These are phyloP conservation scores for Stenichneumon culpator DNA, from an alignment of 2,888 invertebrate genomes.

Conservation along the genomic window DNA sequence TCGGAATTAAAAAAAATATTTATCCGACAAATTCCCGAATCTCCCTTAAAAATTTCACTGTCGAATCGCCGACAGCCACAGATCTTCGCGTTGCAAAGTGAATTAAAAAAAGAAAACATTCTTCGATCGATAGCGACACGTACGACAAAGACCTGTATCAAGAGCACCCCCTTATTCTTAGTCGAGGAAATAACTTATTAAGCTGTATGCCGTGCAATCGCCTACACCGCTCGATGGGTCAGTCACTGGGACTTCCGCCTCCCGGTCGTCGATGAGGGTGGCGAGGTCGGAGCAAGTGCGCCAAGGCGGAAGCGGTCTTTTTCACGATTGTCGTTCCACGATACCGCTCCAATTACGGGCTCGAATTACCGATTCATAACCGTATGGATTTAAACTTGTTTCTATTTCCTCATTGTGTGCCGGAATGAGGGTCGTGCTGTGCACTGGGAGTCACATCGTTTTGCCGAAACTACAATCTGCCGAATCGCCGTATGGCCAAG, in stretches of 20 bases:
- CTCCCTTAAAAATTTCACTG: not conserved
- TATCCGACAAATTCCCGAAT: not conserved
- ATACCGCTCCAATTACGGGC: not conserved
- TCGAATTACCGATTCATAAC: not conserved
- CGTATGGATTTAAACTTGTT: constrained; percentile 11
- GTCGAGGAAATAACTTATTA: not conserved
- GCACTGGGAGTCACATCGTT: too few relatives aligned
- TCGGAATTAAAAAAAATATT: too few relatives aligned
- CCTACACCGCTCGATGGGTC: not conserved
- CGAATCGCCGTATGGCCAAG: too few relatives aligned
- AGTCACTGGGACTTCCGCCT: not conserved
- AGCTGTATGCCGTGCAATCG: not conserved
- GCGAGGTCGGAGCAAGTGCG: not conserved
- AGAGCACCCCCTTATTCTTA: not conserved
- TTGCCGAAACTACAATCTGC: too few relatives aligned
- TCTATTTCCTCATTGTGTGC: constrained; percentile 5
- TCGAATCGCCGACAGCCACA: not conserved
- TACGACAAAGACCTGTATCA: not conserved
- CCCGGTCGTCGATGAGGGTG: not conserved
- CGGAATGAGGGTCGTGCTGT: constrained; percentile 31
- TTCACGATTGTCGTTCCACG: constrained; percentile 9
- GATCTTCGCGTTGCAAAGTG: not conserved
- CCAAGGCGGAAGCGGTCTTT: constrained; percentile 29
- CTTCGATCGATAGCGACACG: constrained; percentile 6
- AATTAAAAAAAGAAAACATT: not conserved